Conservation (phyloP, 2,888 invertebrate genomes). For the Torymus aiolomorphi region DNA sequence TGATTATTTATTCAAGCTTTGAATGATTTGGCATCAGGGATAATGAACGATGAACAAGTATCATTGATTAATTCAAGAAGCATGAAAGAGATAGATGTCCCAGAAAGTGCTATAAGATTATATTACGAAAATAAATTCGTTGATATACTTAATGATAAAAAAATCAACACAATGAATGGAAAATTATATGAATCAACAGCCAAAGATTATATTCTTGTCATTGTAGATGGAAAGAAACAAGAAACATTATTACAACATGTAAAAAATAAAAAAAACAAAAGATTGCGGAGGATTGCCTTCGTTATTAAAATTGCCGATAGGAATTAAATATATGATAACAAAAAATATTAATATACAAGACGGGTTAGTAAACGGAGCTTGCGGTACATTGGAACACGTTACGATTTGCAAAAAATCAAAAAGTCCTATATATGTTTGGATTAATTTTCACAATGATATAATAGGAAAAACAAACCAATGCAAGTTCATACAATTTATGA, state of each 20-base stretch:
- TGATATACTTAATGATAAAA: not conserved
- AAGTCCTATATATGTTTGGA: not conserved
- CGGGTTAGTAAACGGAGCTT: slow-evolving; percentile 50
- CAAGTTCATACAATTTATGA: not conserved
- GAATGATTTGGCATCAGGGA: slow-evolving; percentile 61
- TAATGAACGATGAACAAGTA: slow-evolving; percentile 60
- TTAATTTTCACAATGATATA: slow-evolving; percentile 24
- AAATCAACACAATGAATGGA: too few species aligned
- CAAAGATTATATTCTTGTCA: not conserved
- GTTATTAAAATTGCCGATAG: too few species aligned
- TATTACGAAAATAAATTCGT: not conserved
- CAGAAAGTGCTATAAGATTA: not conserved
- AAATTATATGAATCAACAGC: not conserved
- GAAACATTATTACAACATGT: too few species aligned
- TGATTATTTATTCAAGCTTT: slow-evolving; percentile 62
- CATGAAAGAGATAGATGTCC: slow-evolving; percentile 47
- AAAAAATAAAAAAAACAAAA: not conserved
- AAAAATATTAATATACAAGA: slow-evolving; percentile 47
- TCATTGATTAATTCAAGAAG: slow-evolving; percentile 55
- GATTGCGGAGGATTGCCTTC: not conserved
- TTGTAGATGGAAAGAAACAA: not conserved
- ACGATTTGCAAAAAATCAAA: slow-evolving; percentile 2
- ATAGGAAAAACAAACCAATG: not conserved
- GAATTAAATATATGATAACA: slow-evolving; percentile 50
- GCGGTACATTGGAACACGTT: slow-evolving; percentile 32